Conservation (phyloP, 1,140 invertebrate genomes). For the Bombus sylvicola region DNA sequence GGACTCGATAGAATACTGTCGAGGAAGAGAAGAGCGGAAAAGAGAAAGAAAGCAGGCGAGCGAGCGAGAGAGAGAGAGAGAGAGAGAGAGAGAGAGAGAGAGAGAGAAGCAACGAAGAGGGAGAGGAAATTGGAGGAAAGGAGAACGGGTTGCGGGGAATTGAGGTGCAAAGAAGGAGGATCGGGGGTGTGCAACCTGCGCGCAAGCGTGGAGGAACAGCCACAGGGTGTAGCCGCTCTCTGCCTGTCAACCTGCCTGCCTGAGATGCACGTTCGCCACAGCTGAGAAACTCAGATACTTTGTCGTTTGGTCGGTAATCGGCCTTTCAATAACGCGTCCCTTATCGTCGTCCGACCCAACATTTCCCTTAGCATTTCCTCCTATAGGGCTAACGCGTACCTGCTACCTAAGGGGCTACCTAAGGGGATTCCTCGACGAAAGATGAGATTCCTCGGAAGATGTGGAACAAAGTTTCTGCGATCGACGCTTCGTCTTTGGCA, state of each 20-base stretch:
- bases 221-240: constrained; percentile 62
- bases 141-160: not conserved
- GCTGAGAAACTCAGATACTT: constrained; percentile 20
- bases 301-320: not conserved
- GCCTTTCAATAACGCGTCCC: not conserved
- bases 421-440: too few species aligned
- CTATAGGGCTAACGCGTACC: too few species aligned
- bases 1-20: not conserved
- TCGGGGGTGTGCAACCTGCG: constrained; percentile 51
- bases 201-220: constrained; percentile 60
- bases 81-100: not conserved
- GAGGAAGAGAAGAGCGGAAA: not conserved
- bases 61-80: not conserved
- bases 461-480: too few species aligned
- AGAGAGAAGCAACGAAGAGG: not conserved
- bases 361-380: not conserved
- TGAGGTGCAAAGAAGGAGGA: constrained; percentile 45
- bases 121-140: not conserved
- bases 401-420: too few species aligned
- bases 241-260: constrained; percentile 35
- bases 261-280: constrained; percentile 38
- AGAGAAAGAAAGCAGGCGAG: not conserved
- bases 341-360: too few species aligned
- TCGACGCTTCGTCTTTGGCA: too few species aligned
- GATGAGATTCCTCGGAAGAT: too few species aligned